Base-by-base conservation (phyloP, 2,113 vertebrate species). In the Urocolius indicus region DNA sequence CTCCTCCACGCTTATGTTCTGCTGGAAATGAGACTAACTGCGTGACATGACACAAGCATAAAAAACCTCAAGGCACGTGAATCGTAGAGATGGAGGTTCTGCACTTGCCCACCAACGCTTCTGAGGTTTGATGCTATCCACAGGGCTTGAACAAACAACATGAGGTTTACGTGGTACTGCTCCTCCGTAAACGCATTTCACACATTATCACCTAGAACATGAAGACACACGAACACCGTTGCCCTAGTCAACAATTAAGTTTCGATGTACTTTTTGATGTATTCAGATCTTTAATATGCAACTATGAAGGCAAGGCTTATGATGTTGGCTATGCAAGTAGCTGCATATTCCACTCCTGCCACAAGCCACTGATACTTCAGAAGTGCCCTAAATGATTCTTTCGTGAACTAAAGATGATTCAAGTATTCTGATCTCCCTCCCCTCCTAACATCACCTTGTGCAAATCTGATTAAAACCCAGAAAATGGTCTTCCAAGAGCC, bases 111-210 rank as follows among this genome's bases (percentile, higher is more conserved):
- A 45, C 32, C 34, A 57, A 23, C 3, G 19, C 22, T 29, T 65
- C 2, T 2, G 26, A 78, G 61, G 58, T 91, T 66, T 46, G 14
- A 62, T n/a, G n/a, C 29, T 45, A 24, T 3, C 14, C 10, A 23
- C 30, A 54, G 32, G 7, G 63, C 22, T 5, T 34, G 36, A 67
- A 82, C 26, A 66, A 87, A 36, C 13, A 32, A 38, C 4, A 9
- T 7, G 24, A 26, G 10, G 6, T 79, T 82, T 9, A 5, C 10
- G 16, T 18, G 18, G 24, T 23, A 32, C 10, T 41, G 54, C 10
- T 82, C 22, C 75, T 38, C 19, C 16, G 20, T 21, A 75, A 77
- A 65, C 0, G 0, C 2, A 0, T 10, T 67, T 54, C 7, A 4
- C 36, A 36, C 17, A 6, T 27, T 27, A 30, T 30, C n/a, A 62